phyloP scores from a whole-genome alignment of 2,888 invertebrate genomes.

The Germaria angustata region DNA sequence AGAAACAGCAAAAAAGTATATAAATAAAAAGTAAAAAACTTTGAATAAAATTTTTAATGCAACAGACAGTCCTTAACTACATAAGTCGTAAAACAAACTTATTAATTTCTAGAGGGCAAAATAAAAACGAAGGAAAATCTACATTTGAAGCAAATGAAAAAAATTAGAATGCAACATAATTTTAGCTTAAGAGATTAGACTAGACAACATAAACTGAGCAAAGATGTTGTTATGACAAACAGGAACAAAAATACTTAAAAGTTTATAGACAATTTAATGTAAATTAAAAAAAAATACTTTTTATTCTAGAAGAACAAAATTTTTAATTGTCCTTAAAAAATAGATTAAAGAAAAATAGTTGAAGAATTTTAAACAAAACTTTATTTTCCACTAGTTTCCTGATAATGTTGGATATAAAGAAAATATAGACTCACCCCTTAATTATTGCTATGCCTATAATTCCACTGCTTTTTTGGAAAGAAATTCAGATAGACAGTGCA shows the following conservation, averaged over 20 bases:
- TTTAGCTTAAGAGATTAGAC: constrained; percentile 61
- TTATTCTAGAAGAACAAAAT: no score
- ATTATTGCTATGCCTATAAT: no score
- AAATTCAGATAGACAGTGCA: no score
- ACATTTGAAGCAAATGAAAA: constrained; percentile 18
- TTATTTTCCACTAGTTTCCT: no score
- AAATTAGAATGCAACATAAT: constrained; percentile 24
- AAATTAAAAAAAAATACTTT: no score
- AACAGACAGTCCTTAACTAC: constrained; percentile 4
- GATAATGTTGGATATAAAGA: no score
- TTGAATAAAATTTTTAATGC: constrained; percentile 20
- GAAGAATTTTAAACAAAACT: no score
- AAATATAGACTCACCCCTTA: no score
- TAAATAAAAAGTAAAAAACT: constrained; percentile 14
- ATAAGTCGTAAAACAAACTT: constrained; percentile 1
- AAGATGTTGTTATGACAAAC: no score
- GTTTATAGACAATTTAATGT: constrained; percentile 33
- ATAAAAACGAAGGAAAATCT: neutral
- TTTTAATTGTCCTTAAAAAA: no score
- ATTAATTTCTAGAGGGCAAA: neutral
- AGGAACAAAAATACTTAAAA: constrained; percentile 5
- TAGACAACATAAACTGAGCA: constrained; percentile 48
- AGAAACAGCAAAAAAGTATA: neutral
- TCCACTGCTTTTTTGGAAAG: no score
- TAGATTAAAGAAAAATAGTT: no score